Evolutionary conservation across 2,888 invertebrate species (phyloP).

Genomic region (Busseola fusca): DNA sequence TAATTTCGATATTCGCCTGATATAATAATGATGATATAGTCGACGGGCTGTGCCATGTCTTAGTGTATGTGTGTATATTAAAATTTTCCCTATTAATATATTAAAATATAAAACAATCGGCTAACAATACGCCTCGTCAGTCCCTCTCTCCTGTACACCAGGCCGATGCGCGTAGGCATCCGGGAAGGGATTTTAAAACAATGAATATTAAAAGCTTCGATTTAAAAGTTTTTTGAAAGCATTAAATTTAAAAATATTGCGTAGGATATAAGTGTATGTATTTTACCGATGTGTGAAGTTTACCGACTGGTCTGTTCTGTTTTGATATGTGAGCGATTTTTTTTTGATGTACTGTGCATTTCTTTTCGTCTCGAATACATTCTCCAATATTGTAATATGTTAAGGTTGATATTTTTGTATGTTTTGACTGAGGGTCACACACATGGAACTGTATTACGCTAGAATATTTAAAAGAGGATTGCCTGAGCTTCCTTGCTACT

Average conservation of each 20-base stretch:
- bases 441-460: neutral
- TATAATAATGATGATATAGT: slow-evolving; percentile 60
- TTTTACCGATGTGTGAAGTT: slow-evolving; percentile 56
- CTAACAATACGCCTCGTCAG: slow-evolving; percentile 51
- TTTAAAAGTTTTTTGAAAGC: slow-evolving; percentile 65
- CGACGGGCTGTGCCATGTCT: slow-evolving; percentile 79
- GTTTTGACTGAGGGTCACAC: slow-evolving; percentile 31
- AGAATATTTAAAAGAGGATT: neutral
- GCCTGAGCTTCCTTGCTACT: neutral
- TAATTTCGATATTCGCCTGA: slow-evolving; percentile 62
- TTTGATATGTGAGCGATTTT: slow-evolving; percentile 46
- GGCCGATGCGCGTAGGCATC: slow-evolving; percentile 51
- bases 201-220: slow-evolving; percentile 74
- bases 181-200: slow-evolving; percentile 66
- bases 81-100: slow-evolving; percentile 68
- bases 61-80: slow-evolving; percentile 73
- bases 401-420: slow-evolving; percentile 38
- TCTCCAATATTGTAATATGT: slow-evolving; percentile 58
- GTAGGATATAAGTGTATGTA: slow-evolving; percentile 71
- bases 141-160: slow-evolving; percentile 54
- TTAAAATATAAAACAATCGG: slow-evolving; percentile 59
- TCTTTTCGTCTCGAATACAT: slow-evolving; percentile 69
- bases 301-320: slow-evolving; percentile 39
- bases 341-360: slow-evolving; percentile 51
- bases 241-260: slow-evolving; percentile 67